A percentile compares a stretch with the other conserved stretches of the same genome.
These are phyloP conservation scores for Bombus waltoni DNA, from an alignment of 1,140 invertebrate species.

Conservation along the genomic window DNA sequence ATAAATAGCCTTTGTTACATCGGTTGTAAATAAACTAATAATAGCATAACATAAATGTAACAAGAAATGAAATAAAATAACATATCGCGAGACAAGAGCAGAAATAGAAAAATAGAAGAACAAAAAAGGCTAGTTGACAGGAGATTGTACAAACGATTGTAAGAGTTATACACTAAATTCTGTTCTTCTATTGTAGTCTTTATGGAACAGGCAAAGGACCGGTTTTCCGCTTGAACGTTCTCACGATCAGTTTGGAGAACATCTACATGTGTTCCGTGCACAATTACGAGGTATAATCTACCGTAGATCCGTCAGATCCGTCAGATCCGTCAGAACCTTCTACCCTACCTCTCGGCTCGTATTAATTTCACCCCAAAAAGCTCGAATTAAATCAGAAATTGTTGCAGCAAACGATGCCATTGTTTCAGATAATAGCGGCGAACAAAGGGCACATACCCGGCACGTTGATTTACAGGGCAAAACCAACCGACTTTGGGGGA, in stretches of 20 bases:
- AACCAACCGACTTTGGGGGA: conserved; percentile 67
- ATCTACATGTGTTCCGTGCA: conserved; percentile 73
- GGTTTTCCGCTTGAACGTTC: conserved; percentile 72
- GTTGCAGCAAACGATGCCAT: background rate
- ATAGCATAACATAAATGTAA: no score
- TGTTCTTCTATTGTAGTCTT: conserved; percentile 47
- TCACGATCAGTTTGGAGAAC: conserved; percentile 69
- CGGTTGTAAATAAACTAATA: no score
- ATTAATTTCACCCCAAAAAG: background rate
- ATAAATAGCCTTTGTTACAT: no score
- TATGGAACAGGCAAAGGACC: conserved; percentile 74
- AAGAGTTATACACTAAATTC: background rate
- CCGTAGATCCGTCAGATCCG: background rate
- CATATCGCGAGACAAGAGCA: no score
- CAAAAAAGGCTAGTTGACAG: background rate
- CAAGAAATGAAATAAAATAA: no score
- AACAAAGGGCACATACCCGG: conserved; percentile 74
- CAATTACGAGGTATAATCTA: conserved; percentile 71
- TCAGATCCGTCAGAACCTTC: background rate
- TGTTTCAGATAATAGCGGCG: conserved; percentile 66
- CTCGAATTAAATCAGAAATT: background rate
- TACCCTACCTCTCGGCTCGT: background rate
- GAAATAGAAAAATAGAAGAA: background rate
- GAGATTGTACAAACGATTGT: background rate
- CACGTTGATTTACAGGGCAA: conserved; percentile 61